Base-by-base conservation (phyloP, 2,113 vertebrate genomes). In the Epinephelus lanceolatus region DNA sequence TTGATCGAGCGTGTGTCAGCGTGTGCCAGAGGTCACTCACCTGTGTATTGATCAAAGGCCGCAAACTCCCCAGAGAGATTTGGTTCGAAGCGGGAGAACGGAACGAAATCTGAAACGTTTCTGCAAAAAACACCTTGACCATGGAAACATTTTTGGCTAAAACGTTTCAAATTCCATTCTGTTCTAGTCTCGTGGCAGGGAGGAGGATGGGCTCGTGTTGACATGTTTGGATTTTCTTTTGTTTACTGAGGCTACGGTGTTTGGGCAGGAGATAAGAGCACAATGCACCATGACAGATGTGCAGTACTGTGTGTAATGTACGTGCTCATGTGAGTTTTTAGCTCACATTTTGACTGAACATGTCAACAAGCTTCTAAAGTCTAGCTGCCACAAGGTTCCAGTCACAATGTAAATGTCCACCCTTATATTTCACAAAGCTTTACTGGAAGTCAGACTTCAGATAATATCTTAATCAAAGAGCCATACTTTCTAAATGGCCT, bases 91-190 rank as follows among this genome's bases (percentile, higher is more conserved):
- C 89, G 45, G 80, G 92, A 94, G 96, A 96, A 96, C 93, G 67
- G 91, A 92, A 95, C 95, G 93, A 95, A 96, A 96, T 96, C 95
- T 96, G 96, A 96, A 96, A 96, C 95, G 95, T 96, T 96, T 96
- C 95, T 95, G 96, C 96, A 94, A 96, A 96, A 96, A 96, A 96
- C 96, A 95, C 96, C 94, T 94, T 94, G 92, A 95, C 93, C 90
- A 84, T 96, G 90, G 95, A 95, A 94, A 95, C 94, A 96, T 96
- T 96, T 96, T 96, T 96, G 96, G 95, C 96, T 95, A 95, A 96
- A 96, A 96, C 96, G 96, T 96, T 96, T 96, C 96, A 96, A 95
- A 96, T 96, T 96, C 95, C 96, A 95, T 95, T 94, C 88, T 60
- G 93, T 95, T 95, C 95, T 77, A 93, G 83, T 94, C 94, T 78